A percentile compares a stretch with the other conserved stretches of the same genome.
These are phyloP conservation scores for Ptiloglossa arizonensis DNA, from an alignment of 1,140 invertebrate species.

Conservation along the genomic window DNA sequence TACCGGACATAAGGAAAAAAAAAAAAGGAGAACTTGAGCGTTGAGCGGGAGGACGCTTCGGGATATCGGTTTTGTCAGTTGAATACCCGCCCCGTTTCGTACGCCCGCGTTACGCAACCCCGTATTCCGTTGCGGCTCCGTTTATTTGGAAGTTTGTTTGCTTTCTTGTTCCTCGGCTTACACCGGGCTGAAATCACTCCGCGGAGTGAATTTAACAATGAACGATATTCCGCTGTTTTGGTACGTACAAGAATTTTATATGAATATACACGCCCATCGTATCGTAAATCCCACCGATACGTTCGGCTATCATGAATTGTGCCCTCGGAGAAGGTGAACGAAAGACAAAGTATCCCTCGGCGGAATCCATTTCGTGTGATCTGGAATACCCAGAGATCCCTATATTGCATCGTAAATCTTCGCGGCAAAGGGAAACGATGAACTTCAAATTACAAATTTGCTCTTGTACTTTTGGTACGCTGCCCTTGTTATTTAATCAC, in stretches of 20 bases:
- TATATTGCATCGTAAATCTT: conserved; percentile 49
- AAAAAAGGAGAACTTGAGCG: neutral
- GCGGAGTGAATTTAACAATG: neutral
- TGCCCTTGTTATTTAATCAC: neutral
- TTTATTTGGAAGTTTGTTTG: conserved; percentile 4
- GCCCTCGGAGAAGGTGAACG: conserved; percentile 37
- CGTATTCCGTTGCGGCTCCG: neutral
- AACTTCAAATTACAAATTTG: conserved; percentile 36
- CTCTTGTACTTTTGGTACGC: neutral
- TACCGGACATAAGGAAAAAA: neutral
- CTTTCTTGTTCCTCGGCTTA: neutral
- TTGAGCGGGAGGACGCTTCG: neutral
- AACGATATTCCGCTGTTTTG: neutral
- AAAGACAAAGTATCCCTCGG: conserved; percentile 61
- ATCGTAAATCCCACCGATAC: conserved; percentile 53
- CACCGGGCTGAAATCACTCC: neutral
- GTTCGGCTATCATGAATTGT: conserved; percentile 58
- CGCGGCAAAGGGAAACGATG: conserved; percentile 15
- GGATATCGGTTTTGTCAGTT: conserved; percentile 3
- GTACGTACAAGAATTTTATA: neutral
- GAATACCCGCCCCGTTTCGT: neutral
- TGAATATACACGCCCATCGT: neutral
- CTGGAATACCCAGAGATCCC: conserved; percentile 6
- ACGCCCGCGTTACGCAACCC: neutral
- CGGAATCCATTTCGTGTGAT: conserved; percentile 53